phyloP scores from a whole-genome alignment of 2,888 invertebrate species.

The Tribolium freemani region DNA sequence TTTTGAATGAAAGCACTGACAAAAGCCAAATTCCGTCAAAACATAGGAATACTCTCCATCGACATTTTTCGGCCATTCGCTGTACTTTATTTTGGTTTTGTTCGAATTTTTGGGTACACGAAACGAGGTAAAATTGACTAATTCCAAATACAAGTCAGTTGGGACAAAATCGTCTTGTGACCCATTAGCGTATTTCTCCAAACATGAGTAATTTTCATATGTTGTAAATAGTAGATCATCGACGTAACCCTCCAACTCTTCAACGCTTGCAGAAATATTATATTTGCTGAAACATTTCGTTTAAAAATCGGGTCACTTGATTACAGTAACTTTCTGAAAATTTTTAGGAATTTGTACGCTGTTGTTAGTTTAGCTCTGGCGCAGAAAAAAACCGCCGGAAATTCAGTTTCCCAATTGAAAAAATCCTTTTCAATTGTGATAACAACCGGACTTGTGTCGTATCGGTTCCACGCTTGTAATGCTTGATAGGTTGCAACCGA shows the following conservation, averaged over 20 bases:
- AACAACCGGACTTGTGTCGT: slow-evolving; percentile 58
- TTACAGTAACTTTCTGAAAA: not conserved
- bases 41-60: not conserved
- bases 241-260: slow-evolving; percentile 3
- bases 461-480: slow-evolving; percentile 54
- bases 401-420: slow-evolving; percentile 55
- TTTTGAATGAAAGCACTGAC: slow-evolving; percentile 21
- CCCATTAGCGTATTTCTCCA: slow-evolving; percentile 33
- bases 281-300: not conserved
- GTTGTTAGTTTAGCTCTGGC: slow-evolving; percentile 23
- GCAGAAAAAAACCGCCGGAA: slow-evolving; percentile 63
- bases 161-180: slow-evolving; percentile 17
- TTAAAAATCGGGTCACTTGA: not conserved
- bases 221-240: slow-evolving; percentile 27
- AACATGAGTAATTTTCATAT: slow-evolving; percentile 25
- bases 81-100: not conserved
- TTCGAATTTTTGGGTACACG: not conserved
- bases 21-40: slow-evolving; percentile 31
- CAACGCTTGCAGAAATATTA: not conserved
- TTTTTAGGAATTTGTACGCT: not conserved
- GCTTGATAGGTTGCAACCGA: slow-evolving; percentile 51
- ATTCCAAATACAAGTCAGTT: slow-evolving; percentile 21
- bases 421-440: slow-evolving; percentile 57
- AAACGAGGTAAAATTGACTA: not conserved
- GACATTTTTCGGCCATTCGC: not conserved